A percentile compares a stretch with the other conserved stretches of the same genome.
Evolutionary conservation across 2,113 vertebrate species (phyloP).

Genomic region (Pardalotus punctatus): DNA sequence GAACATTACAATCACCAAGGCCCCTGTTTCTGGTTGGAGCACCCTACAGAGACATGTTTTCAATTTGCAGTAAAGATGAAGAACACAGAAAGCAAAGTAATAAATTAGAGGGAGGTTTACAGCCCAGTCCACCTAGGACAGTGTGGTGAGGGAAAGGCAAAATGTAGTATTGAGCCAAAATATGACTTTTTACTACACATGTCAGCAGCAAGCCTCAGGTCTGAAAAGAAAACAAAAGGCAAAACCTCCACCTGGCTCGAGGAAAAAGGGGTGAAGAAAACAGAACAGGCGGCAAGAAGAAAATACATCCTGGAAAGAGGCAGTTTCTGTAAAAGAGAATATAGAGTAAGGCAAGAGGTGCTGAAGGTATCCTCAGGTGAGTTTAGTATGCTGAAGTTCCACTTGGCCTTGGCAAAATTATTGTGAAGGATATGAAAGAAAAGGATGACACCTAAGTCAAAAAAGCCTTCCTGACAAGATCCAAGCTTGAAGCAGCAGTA

Average conservation of each 20-base stretch:
- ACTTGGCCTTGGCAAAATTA: neutral
- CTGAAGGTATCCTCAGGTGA: neutral
- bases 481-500: neutral
- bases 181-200: neutral
- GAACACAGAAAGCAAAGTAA: conserved; percentile 51
- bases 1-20: conserved; percentile 56
- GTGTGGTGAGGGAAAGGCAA: neutral
- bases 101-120: conserved; percentile 37
- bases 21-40: conserved; percentile 52
- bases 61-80: conserved; percentile 68
- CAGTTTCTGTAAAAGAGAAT: neutral
- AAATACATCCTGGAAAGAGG: neutral
- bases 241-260: neutral
- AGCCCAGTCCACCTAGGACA: conserved; percentile 33
- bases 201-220: neutral
- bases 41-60: conserved; percentile 65
- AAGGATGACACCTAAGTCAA: neutral
- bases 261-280: neutral
- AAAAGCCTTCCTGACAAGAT: neutral
- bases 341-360: neutral
- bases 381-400: neutral
- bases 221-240: neutral
- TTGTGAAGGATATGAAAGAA: neutral
- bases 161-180: neutral
- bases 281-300: neutral